phyloP scores from a whole-genome alignment of 2,113 vertebrate genomes.

The Pseudois nayaur region DNA sequence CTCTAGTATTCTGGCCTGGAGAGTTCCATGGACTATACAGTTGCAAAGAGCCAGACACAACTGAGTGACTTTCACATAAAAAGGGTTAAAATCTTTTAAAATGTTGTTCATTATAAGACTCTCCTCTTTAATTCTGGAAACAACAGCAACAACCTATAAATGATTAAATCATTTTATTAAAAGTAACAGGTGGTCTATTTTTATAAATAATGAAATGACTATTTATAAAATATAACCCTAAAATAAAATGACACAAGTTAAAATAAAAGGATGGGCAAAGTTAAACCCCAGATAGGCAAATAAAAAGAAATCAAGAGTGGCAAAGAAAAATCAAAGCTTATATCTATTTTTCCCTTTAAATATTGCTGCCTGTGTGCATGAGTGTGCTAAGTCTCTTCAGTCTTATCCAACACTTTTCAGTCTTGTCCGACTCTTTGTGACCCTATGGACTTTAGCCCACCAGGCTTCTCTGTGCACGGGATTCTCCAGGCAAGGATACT shows the following conservation, averaged over 20 bases:
- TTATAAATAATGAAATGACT: neutral
- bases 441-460: neutral
- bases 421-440: neutral
- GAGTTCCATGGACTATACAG: neutral
- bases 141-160: neutral
- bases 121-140: neutral
- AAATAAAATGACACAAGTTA: neutral
- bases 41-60: neutral
- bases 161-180: neutral
- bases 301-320: neutral
- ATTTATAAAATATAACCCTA: neutral
- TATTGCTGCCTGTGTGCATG: neutral
- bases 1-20: neutral
- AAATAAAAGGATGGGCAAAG: neutral
- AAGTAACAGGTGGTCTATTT: neutral
- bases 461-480: neutral
- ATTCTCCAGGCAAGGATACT: neutral
- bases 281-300: neutral
- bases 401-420: neutral
- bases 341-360: neutral
- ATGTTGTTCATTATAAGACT: neutral
- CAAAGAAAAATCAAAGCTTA: neutral
- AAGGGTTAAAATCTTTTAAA: neutral
- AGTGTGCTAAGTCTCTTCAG: neutral
- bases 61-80: neutral